Percentiles rank a stretch among this genome's conserved stretches.
These are phyloP conservation scores for Craterocephalus amniculus DNA, from an alignment of 2,797 vertebrate genomes.

Conservation along the genomic window DNA sequence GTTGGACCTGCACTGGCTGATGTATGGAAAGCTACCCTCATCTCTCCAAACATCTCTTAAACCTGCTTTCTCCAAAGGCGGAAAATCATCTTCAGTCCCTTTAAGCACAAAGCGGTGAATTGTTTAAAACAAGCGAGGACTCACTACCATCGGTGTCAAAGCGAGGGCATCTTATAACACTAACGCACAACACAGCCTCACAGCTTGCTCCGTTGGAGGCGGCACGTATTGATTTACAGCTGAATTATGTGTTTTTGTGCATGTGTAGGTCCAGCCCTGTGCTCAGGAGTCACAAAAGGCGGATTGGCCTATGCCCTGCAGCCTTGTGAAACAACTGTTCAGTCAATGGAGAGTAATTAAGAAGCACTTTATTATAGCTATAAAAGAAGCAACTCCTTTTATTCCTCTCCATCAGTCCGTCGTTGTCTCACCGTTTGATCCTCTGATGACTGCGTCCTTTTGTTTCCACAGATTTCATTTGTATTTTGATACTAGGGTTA, in stretches of 20 bases:
- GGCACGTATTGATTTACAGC: conserved; percentile 38
- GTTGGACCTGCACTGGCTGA: conserved; percentile 4
- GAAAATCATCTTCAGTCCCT: conserved; percentile 36
- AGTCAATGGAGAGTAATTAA: conserved; percentile 36
- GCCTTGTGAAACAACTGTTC: conserved; percentile 13
- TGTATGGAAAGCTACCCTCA: neutral
- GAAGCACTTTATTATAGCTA: conserved; percentile 32
- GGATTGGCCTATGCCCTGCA: conserved; percentile 20
- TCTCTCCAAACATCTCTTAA: neutral
- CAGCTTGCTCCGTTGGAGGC: conserved; percentile 20
- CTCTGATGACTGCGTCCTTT: neutral
- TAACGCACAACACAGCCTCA: conserved; percentile 30
- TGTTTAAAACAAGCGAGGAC: conserved; percentile 57
- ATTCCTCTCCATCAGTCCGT: neutral
- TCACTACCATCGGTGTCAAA: conserved; percentile 47
- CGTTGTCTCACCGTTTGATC: neutral
- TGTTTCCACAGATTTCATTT: neutral
- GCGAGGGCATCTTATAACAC: conserved; percentile 46
- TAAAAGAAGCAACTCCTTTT: conserved; percentile 33
- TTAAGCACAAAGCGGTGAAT: conserved; percentile 46
- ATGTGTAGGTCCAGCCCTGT: conserved; percentile 24
- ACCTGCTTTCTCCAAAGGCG: conserved; percentile 23
- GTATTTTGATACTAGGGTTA: too few relatives aligned
- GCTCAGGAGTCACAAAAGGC: conserved; percentile 6
- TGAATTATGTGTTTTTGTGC: conserved; percentile 20